A percentile compares a stretch with the other conserved stretches of the same genome.
These are phyloP conservation scores for Rhinophrynus dorsalis DNA, from an alignment of 2,797 vertebrate genomes.

Conservation along the genomic window DNA sequence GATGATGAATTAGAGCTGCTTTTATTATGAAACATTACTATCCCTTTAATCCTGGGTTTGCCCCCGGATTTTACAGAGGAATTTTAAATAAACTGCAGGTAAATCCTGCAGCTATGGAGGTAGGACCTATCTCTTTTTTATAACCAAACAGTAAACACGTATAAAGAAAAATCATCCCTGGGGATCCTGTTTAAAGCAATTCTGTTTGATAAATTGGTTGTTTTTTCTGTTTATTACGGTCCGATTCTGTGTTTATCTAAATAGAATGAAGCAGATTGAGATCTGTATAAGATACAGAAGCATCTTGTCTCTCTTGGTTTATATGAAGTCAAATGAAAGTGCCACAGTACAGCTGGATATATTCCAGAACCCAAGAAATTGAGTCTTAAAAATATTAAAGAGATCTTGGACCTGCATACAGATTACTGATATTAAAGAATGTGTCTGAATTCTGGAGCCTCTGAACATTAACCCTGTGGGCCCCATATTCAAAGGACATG, in stretches of 20 bases:
- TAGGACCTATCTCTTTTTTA: too few species aligned
- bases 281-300: conserved; percentile 9
- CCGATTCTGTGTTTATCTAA: conserved; percentile 10
- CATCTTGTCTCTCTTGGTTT: not conserved
- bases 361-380: not conserved
- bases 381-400: not conserved
- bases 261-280: not conserved
- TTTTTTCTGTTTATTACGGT: conserved; percentile 16
- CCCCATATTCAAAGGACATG: too few species aligned
- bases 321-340: not conserved
- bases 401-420: conserved; percentile 5
- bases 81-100: too few species aligned
- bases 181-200: conserved; percentile 20
- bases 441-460: not conserved
- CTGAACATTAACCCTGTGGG: too few species aligned
- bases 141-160: conserved; percentile 7
- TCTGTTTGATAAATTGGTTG: conserved; percentile 10
- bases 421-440: conserved; percentile 25
- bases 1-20: too few species aligned
- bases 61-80: too few species aligned
- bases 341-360: too few species aligned
- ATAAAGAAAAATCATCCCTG: not conserved
- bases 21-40: too few species aligned
- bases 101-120: too few species aligned
- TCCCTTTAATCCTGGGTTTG: too few species aligned